Percentiles rank a stretch among this genome's conserved stretches.
Conservation (phyloP, 2,113 vertebrate species). For the Podilymbus podiceps region DNA sequence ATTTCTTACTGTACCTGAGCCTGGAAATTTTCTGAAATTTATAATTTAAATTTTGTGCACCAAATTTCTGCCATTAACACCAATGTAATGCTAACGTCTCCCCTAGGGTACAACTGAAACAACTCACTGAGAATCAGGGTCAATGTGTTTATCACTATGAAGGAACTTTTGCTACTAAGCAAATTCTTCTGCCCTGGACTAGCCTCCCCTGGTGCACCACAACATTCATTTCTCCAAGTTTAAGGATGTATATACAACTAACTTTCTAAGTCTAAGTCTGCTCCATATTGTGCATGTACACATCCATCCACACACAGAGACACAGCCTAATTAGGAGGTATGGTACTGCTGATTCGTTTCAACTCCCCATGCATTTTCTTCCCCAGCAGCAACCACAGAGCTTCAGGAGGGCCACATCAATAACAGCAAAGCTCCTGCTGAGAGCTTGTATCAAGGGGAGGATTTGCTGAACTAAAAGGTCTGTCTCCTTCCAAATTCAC, state of each 20-base stretch:
- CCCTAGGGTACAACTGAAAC: background rate
- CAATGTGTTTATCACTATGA: background rate
- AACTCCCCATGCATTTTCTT: background rate
- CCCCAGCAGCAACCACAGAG: background rate
- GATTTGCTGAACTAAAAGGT: constrained; percentile 1
- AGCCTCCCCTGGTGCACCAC: background rate
- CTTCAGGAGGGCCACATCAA: background rate
- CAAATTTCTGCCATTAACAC: background rate
- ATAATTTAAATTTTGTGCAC: background rate
- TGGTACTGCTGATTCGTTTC: background rate
- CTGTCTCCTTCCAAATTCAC: background rate
- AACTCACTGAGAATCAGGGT: background rate
- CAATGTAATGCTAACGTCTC: background rate
- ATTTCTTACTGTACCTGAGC: background rate
- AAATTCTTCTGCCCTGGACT: background rate
- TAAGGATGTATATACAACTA: background rate
- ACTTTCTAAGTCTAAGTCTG: background rate
- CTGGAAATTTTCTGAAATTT: background rate
- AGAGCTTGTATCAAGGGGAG: background rate
- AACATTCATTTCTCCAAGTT: background rate
- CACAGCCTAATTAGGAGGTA: background rate
- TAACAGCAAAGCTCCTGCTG: background rate
- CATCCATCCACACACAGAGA: background rate
- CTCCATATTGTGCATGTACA: background rate
- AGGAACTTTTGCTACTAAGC: background rate